Evolutionary conservation across 2,888 invertebrate genomes (phyloP), one percentile per base, ranked within the genome.

Genomic region (Pharmacophagus antenor): DNA sequence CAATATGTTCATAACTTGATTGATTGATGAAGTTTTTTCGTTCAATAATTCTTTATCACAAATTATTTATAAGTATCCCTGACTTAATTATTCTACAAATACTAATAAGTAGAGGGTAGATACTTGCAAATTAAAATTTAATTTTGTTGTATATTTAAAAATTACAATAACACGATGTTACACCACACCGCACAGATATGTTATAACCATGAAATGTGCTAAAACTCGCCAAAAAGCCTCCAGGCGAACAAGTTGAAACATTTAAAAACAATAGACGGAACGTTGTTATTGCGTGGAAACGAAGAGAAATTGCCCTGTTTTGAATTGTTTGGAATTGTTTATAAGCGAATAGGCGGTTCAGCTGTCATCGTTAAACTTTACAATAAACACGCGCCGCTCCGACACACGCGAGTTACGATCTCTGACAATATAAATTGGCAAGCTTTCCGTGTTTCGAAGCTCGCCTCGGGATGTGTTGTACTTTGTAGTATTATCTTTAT

Each of bases 381-480:
- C 51, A 41, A 47, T 48, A 58, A 46, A 53, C 22, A 31, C 31
- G 23, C 37, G 53, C 46, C 37, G 22, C 46, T 27, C 18, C 31
- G 18, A 23, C 37, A 51, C 57, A 37, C 52, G 31, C 52, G 18
- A 37, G 23, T 17, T 25, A 41, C 37, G 15, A 22, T 20, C 15
- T 31, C 37, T 47, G 23, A 58, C 41, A 47, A 58, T 47, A 53
- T 41, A 58, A 58, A 58, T 58, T 48, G 58, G 53, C 53, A 53
- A 48, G 55, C n/a, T 51, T 50, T 52, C 49, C 27, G 44, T 52
- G 55, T 52, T 48, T 64, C 65, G 67, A 69, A 67, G 67, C 56
- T 57, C 48, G 64, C 67, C 62, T 46, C 51, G 51, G 61, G 64
- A 60, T 48, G 46, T 65, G 63, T 66, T 65, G 64, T 63, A 57